These are phyloP conservation scores for Gnathonemus echidnorhynchus DNA, from an alignment of 2,113 vertebrate species.

Conservation along the genomic window DNA sequence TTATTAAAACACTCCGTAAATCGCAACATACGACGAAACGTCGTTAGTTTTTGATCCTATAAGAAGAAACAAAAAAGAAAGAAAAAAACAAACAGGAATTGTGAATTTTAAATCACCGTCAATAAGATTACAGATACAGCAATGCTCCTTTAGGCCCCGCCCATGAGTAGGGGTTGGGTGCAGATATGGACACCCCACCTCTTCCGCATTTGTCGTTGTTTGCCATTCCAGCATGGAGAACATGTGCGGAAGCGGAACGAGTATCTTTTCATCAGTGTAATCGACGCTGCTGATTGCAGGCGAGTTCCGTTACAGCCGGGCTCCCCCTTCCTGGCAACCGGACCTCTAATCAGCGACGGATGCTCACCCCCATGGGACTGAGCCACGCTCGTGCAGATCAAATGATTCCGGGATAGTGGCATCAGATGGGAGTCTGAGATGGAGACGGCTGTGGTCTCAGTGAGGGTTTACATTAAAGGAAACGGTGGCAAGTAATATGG, in stretches of 20 bases:
- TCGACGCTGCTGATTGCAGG: not conserved
- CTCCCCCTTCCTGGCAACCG: not conserved
- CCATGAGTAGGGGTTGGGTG: not conserved
- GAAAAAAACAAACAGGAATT: not conserved
- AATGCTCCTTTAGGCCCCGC: not conserved
- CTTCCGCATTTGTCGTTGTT: not conserved
- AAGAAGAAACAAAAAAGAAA: not conserved
- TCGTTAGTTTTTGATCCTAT: not conserved
- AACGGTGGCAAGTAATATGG: not conserved
- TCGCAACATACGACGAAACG: not conserved
- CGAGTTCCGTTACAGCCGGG: not conserved
- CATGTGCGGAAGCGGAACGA: not conserved
- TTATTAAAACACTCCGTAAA: not conserved
- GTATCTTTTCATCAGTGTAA: not conserved
- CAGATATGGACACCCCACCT: not conserved
- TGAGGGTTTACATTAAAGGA: not conserved
- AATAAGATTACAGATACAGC: not conserved
- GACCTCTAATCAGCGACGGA: not conserved
- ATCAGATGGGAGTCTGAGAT: not conserved
- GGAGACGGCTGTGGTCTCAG: not conserved
- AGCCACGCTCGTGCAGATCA: not conserved
- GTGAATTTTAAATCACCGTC: not conserved
- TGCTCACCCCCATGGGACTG: not conserved
- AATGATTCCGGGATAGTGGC: not conserved
- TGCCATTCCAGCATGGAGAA: too few relatives aligned